Evolutionary conservation across 2,888 invertebrate genomes (phyloP), one percentile per base, ranked within the genome.

Genomic region (Crioceris asparagi): DNA sequence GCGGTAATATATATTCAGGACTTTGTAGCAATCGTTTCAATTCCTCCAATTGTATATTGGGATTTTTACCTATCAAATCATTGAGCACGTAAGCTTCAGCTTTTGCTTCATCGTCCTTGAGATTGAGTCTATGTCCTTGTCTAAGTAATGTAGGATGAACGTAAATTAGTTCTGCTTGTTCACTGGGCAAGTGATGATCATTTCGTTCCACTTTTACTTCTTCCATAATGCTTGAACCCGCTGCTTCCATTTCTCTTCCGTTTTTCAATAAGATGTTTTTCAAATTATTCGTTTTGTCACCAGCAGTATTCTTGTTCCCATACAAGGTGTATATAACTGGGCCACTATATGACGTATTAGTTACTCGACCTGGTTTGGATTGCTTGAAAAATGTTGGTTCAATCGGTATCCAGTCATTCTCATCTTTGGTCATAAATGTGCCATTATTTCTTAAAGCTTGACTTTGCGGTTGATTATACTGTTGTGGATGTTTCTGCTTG

Each of bases 1-100:
- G 26, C 4, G 36, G 15, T 10, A 32, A 29, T 14, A 27, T 38
- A 60, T 34, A 8, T 15, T 32, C 27, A n/a, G 31, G n/a, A 40
- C 47, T 14, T 17, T 48, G 36, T 29, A 72, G 47, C 3, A 72
- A 50, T 38, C 67, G 64, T 29, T 68, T 66, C 2, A 72, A 54
- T 1, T 70, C 71, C 46, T 70, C 61, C 14, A 73, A 59, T 54
- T 73, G 71, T 37, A 65, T 62, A 5, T 60, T 59, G 0, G 71
- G 69, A 2, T 65, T 60, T 52, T 70, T 68, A 12, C 70, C 72
- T 18, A 72, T 55, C 5, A 73, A 51, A 1, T 66, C 59, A 27
- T 63, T 65, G 1, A 72, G 51, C n/a, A 66, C 66, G 26, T 65
- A 57, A 7, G 71, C 61, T 29, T 60, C 39, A 6, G 39, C 25